Base-by-base conservation (phyloP, 2,888 invertebrate species). In the Leptarthrus brevirostris region DNA sequence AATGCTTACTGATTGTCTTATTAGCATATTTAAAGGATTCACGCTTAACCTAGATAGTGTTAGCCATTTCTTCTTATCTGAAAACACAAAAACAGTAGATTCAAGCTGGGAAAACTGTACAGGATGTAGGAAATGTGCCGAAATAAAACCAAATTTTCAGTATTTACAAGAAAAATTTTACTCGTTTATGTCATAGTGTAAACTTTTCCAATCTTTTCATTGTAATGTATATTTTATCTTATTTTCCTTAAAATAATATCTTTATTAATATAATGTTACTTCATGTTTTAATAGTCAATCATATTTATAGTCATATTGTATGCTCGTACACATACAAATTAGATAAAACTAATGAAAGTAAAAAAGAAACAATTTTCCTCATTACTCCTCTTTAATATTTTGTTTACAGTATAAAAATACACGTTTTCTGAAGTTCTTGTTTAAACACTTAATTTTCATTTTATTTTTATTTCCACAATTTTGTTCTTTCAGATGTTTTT, bases 341-440 rank as follows among this genome's bases (percentile, higher is more conserved):
- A 53, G 53, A 71, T 54, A 71, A 53, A 54, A 71, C 30, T 16
- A 53, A 36, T 40, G 20, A 52, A 69, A 69, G 52, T 49, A 52
- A 71, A 71, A 71, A 71, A 71, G 40, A 71, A 71, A 71, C 69
- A 71, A 54, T 54, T 71, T 71, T 24, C 40, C 54, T 34, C 69
- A 30, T 71, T 71, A 40, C 30, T 71, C 44, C 53, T 54, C 24
- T 54, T 71, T 71, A 52, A 52, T 69, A 47, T 71, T 54, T 71
- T 53, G 49, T 71, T 71, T 71, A 52, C 71, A 71, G 71, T 71
- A 71, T 71, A 71, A 71, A 71, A 71, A 71, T 71, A 71, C 71
- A 71, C 71, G 40, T 54, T 70, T 71, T 71, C 54, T 71, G 49
- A 69, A 69, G 52, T 34, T 69, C 40, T 69, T 24, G 69, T 69